Percentiles rank a stretch among this genome's conserved stretches.
Conservation (phyloP, 1,140 invertebrate species). For the Brachionus rotundiformis region DNA sequence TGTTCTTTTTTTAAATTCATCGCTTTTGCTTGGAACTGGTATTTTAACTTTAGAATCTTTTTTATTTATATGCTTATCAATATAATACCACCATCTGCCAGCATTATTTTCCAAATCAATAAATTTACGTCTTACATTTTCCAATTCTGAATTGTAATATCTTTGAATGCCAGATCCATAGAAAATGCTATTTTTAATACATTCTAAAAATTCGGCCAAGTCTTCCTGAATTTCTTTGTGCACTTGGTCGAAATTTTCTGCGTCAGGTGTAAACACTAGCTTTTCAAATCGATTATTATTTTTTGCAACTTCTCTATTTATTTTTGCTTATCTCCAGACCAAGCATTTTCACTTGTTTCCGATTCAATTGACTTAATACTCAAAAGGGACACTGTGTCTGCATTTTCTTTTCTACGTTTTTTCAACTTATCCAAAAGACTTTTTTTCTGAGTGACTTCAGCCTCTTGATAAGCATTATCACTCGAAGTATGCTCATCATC, state of each 20-base stretch:
- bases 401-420: background rate
- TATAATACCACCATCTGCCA: slow-evolving; percentile 29
- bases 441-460: background rate
- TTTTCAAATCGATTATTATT: background rate
- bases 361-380: slow-evolving; percentile 4
- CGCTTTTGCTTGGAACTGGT: background rate
- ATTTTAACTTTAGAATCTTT: slow-evolving; percentile 23
- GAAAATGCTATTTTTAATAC: slow-evolving; percentile 26
- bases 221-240: slow-evolving; percentile 18
- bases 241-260: slow-evolving; percentile 2
- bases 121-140: background rate
- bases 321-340: background rate
- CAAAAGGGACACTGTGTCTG: background rate
- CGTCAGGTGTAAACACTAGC: background rate
- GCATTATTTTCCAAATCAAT: slow-evolving; percentile 20
- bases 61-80: background rate
- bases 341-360: background rate
- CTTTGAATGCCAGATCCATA: background rate
- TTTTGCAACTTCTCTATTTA: background rate
- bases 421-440: background rate
- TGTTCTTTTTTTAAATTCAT: slow-evolving; percentile 14
- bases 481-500: background rate
- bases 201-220: slow-evolving; percentile 10
- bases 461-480: background rate
- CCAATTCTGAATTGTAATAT: slow-evolving; percentile 25